Base-by-base conservation (phyloP, 2,113 vertebrate genomes). In the Lophotis ruficrista region DNA sequence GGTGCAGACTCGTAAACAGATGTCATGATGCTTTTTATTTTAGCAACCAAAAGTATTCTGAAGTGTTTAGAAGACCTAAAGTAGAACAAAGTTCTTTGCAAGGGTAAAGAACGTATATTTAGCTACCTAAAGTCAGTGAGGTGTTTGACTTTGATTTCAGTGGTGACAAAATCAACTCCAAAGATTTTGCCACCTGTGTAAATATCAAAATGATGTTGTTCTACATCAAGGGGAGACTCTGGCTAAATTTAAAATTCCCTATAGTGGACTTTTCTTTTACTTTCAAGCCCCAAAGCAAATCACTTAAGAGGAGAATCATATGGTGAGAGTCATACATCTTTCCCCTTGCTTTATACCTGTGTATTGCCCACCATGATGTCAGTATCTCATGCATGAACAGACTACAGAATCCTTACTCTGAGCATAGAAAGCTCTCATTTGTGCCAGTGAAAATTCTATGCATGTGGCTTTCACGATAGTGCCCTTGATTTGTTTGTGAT, bases 351-450 rank as follows among this genome's bases (percentile, higher is more conserved):
- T 83, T 80, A 38, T 21, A 57, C 6, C 14, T 45, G 12, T 43
- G 17, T 30, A 7, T 43, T 30, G 35, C 16, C 27, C 38, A 68
- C 12, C 41, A 14, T n/a, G 35, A 18, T 21, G 10, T 64, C 41
- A 58, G 14, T 1, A 0, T n/a, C 16, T 12, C 37, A 14, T 4
- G 28, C 1, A 1, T 25, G 21, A 81, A 37, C 9, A 30, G 51
- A 41, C 8, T 51, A 51, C 25, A 56, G 15, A 83, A 51, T 21
- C 35, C 25, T 83, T 71, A 9, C 14, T 78, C 41, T 75, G 33
- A 81, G 43, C 53, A 27, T 28, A 71, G 33, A 73, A 73, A 70
- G 25, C 9, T 81, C 23, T 76, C 27, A 48, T 45, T 45, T 4
- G 5, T 71, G 21, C 6, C 24, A 50, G 20, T 50, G 24, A 84